Evolutionary conservation across 1,140 invertebrate genomes (phyloP), one percentile per base, ranked within the genome.

Genomic region (Drusus annulatus): DNA sequence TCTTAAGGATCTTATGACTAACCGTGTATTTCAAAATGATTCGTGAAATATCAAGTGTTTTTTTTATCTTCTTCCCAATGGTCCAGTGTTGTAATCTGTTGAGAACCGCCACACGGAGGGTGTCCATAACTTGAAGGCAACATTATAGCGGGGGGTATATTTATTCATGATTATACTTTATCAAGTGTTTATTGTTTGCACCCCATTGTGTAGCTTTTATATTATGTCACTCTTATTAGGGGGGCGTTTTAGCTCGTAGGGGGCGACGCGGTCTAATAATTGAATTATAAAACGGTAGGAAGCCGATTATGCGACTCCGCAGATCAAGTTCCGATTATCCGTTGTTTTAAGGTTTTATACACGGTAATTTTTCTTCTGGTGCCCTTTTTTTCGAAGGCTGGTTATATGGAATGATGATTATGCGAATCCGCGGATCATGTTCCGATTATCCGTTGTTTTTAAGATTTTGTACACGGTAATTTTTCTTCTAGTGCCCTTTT

Each of bases 101-200:
- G 68, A 71, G 45, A 71, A 51, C 68, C 21, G 25, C 50, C 16
- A 23, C 21, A 16, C 68, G 36, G 68, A 75, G 54, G 71, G 71
- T 75, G 71, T 75, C 52, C 71, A 75, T 58, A 62, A 76, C 54
- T 76, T 52, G 75, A 63, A 76, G 10, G 54, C 56, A 76, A 58
- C 52, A 75, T 58, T 75, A 75, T 75, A 58, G 36, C 25, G 65
- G 79, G 79, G 76, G 79, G 69, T 78, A 79, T 83, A 83, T 83
- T 83, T 83, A 81, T 83, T 83, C 82, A 83, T 83, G 82, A 83
- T 83, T 83, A 81, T 83, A 79, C 82, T 83, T 79, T 83, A 83
- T 81, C 82, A 83, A 83, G 82, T 83, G 82, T 83, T 83, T 83
- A 83, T 83, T 83, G 82, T 83, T 83, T 80, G 82, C 82, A 63